A percentile compares a stretch with the other conserved stretches of the same genome.
Evolutionary conservation across 2,797 vertebrate species (phyloP).

Genomic region (Halcyon leucocephala): DNA sequence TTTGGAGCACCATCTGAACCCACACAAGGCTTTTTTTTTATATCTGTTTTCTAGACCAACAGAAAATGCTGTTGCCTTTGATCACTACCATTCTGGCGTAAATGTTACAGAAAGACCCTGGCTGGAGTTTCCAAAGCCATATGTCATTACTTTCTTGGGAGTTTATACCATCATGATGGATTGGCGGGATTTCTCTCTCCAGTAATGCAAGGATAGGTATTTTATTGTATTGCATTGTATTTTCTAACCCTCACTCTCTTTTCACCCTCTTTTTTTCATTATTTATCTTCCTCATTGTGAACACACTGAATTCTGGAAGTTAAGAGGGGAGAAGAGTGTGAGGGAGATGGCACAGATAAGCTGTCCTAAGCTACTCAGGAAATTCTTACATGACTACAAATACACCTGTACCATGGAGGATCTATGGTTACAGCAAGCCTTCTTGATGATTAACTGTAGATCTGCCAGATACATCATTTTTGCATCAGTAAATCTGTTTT

Average conservation of each 20-base stretch:
- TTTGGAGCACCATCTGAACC: not conserved
- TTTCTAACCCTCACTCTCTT: not conserved
- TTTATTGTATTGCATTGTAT: not conserved
- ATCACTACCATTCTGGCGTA: not conserved
- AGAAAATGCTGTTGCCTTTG: not conserved
- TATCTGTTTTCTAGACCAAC: not conserved
- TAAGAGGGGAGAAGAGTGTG: not conserved
- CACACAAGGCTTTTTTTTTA: not conserved
- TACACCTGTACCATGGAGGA: not conserved
- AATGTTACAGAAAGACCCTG: not conserved
- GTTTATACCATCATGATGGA: not conserved
- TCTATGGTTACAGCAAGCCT: not conserved
- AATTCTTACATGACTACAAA: not conserved
- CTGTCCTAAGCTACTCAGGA: not conserved
- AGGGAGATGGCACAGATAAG: not conserved
- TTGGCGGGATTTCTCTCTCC: not conserved
- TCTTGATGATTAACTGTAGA: not conserved
- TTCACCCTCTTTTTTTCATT: not conserved
- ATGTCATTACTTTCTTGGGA: not conserved
- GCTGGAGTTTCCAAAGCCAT: not conserved
- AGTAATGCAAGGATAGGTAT: not conserved
- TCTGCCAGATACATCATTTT: not conserved
- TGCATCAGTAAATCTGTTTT: not conserved
- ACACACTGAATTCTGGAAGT: not conserved
- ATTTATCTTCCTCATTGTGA: not conserved